Evolutionary conservation across 2,888 invertebrate genomes (phyloP).

Genomic region (Polydrusus pterygomalis): DNA sequence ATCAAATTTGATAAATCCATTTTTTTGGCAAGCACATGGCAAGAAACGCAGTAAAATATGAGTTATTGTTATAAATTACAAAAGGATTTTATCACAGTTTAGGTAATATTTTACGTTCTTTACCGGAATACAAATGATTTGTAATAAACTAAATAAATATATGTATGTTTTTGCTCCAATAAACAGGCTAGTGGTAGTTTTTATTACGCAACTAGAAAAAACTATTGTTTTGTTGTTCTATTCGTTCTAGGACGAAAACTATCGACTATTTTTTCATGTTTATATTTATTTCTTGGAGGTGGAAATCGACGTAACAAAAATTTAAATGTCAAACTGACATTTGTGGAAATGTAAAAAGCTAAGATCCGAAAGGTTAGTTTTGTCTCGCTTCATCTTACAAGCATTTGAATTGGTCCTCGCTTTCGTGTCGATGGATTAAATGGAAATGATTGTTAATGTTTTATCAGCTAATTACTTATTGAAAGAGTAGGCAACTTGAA

Average conservation of each 20-base stretch:
- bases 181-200: conserved; percentile 6
- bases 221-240: background rate
- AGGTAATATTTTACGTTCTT: background rate
- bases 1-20: conserved; percentile 71
- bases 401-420: background rate
- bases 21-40: conserved; percentile 52
- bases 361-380: background rate
- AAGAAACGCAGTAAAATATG: background rate
- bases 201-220: conserved; percentile 18
- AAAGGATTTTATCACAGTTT: background rate
- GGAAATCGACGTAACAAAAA: background rate
- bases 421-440: background rate
- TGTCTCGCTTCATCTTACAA: background rate
- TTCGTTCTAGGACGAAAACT: background rate
- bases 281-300: background rate
- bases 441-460: background rate
- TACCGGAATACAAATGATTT: background rate
- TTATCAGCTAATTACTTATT: background rate
- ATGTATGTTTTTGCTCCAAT: background rate
- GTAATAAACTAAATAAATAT: background rate
- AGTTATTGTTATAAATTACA: too few species aligned
- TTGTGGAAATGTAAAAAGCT: too few species aligned
- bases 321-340: conserved; percentile 7
- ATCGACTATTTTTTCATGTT: conserved; percentile 14
- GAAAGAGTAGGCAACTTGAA: too few species aligned